Evolutionary conservation across 2,888 invertebrate species (phyloP).

Genomic region (Anarsia innoxiella): DNA sequence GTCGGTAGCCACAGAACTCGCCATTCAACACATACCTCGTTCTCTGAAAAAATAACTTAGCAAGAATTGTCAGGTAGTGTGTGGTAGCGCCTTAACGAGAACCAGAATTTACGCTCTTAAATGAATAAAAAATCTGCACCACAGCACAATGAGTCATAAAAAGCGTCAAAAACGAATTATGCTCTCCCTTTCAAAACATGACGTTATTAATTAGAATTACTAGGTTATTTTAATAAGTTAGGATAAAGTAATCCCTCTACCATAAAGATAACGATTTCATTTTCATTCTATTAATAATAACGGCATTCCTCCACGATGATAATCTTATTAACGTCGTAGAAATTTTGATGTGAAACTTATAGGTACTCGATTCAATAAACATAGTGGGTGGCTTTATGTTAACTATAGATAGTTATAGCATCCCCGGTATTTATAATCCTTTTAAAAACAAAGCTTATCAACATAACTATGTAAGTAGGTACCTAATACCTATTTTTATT

Average conservation of each 20-base stretch:
- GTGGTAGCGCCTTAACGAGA: slow-evolving; percentile 4
- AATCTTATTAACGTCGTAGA: slow-evolving; percentile 7
- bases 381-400: background rate
- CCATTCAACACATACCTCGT: slow-evolving; percentile 35
- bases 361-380: slow-evolving; percentile 3
- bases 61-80: slow-evolving; percentile 9
- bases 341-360: slow-evolving; percentile 10
- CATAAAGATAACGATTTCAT: slow-evolving; percentile 19
- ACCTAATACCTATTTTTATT: too few relatives aligned
- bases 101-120: slow-evolving; percentile 5
- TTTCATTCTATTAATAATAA: slow-evolving; percentile 27
- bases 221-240: too few relatives aligned
- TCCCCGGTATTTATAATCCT: too few relatives aligned
- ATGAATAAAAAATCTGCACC: background rate
- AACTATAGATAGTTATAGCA: too few relatives aligned
- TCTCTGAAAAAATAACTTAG: slow-evolving; percentile 38
- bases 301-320: slow-evolving; percentile 27
- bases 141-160: too few relatives aligned
- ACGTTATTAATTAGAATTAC: too few relatives aligned
- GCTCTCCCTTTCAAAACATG: too few relatives aligned
- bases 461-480: background rate
- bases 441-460: too few relatives aligned
- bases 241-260: slow-evolving; percentile 4
- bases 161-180: too few relatives aligned
- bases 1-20: slow-evolving; percentile 39